Percentiles rank a stretch among this genome's conserved stretches.
These are phyloP conservation scores for Harpalus rubripes DNA, from an alignment of 2,888 invertebrate species.

Conservation along the genomic window DNA sequence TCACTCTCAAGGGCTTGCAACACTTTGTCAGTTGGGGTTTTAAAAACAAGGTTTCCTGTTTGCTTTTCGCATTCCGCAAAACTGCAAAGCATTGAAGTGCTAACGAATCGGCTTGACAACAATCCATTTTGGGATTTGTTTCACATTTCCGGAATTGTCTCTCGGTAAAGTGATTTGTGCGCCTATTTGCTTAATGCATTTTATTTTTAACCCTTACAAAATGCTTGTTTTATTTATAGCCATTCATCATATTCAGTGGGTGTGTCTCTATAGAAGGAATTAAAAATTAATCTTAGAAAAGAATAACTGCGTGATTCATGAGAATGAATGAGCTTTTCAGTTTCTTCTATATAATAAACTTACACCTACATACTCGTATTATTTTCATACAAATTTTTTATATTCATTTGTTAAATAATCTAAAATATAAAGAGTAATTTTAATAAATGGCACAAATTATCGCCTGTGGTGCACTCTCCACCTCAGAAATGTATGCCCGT, in stretches of 20 bases:
- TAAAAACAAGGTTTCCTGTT: background rate
- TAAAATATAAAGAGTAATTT: no score
- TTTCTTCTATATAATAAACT: no score
- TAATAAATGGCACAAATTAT: no score
- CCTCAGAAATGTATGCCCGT: no score
- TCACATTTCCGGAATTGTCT: background rate
- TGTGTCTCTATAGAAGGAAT: background rate
- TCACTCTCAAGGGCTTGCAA: background rate
- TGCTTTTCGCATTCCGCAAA: background rate
- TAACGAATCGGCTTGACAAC: constrained; percentile 1
- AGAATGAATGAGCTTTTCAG: no score
- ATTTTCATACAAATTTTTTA: no score
- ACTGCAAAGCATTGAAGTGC: background rate
- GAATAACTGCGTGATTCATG: background rate
- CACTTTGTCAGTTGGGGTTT: background rate
- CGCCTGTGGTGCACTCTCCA: no score
- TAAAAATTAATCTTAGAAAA: background rate
- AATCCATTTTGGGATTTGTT: constrained; percentile 6
- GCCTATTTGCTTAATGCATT: constrained; percentile 2
- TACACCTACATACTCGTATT: no score
- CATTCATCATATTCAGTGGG: background rate
- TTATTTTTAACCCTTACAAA: background rate
- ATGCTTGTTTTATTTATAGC: background rate
- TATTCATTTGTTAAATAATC: no score
- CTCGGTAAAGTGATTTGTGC: background rate